Evolutionary conservation across 2,888 invertebrate genomes (phyloP), one percentile per base, ranked within the genome.

Genomic region (Sclerodermus sp.): DNA sequence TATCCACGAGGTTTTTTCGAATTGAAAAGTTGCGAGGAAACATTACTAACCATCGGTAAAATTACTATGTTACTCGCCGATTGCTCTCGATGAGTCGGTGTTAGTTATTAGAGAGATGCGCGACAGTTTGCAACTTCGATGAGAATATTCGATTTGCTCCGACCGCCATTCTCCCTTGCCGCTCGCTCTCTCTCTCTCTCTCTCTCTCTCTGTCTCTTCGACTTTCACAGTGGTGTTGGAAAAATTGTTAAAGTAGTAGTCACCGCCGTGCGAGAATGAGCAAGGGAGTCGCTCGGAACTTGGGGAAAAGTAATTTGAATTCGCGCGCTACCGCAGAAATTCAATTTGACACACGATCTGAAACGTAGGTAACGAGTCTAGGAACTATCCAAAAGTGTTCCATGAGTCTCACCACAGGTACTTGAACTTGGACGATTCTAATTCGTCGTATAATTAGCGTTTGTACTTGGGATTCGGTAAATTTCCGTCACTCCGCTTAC

Each of bases 271-370:
- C 48, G 45, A 44, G 56, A 51, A 51, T 54, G 45, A 47, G 55
- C 49, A 42, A 23, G 40, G 48, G 47, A 46, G 54, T 39, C 34
- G 49, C 42, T 15, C 32, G 18, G 30, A 56, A 62, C 53, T 56
- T 60, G 41, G 44, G 38, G 51, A 49, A 29, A 50, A 61, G 61
- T 61, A 60, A 64, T 63, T 63, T 58, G 53, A 63, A 64, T 64
- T 64, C 56, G 64, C 29, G 42, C 51, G 45, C 51, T 53, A 56
- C 64, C 62, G 53, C 62, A 51, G 64, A 63, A 64, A 63, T 63
- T 61, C 61, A 62, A 64, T 63, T 63, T 61, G 58, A 63, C 58
- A 61, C 53, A 56, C 62, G 58, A 60, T 55, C 53, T 55, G 63
- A 64, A 64, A 64, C 17, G 17, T 59, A 55, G 57, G 57, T 63